Conservation (phyloP, 2,797 vertebrate genomes). For the Sphaeramia orbicularis region DNA sequence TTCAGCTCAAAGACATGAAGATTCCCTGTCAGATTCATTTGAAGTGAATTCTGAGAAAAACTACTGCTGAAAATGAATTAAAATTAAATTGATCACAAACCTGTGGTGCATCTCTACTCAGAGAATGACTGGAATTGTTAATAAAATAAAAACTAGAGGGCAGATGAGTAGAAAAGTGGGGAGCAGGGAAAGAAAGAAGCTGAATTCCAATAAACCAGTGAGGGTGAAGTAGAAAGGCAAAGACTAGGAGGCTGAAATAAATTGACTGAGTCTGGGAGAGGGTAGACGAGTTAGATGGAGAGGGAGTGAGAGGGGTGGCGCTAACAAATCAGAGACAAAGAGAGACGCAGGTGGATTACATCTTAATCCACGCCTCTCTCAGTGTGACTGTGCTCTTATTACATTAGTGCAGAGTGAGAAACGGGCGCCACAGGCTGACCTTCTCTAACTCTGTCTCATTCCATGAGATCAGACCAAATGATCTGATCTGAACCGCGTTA, state of each 20-base stretch:
- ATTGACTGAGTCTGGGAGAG: conserved; percentile 29
- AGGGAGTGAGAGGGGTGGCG: conserved; percentile 13
- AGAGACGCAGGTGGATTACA: conserved; percentile 61
- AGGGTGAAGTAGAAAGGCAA: conserved; percentile 28
- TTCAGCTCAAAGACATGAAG: background rate
- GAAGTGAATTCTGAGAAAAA: conserved; percentile 1
- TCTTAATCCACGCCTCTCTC: conserved; percentile 60
- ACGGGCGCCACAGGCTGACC: conserved; percentile 61
- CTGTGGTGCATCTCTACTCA: conserved; percentile 1
- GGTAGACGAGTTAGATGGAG: conserved; percentile 15
- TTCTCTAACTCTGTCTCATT: conserved; percentile 73
- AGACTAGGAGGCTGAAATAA: conserved; percentile 25
- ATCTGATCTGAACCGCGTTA: conserved; percentile 57
- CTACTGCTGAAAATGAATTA: conserved; percentile 22
- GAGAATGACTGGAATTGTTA: conserved; percentile 20
- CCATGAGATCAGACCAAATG: conserved; percentile 62
- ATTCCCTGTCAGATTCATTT: conserved; percentile 20
- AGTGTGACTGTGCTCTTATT: conserved; percentile 57
- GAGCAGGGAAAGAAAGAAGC: conserved; percentile 7
- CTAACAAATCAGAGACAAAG: conserved; percentile 43
- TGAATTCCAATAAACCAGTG: conserved; percentile 39
- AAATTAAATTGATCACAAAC: conserved; percentile 24
- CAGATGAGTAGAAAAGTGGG: conserved; percentile 6
- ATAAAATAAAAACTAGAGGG: conserved; percentile 14
- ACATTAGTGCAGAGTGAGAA: conserved; percentile 64